Conservation (phyloP, 92 coral and sea anemone species). For the Pocillopora grandis region DNA sequence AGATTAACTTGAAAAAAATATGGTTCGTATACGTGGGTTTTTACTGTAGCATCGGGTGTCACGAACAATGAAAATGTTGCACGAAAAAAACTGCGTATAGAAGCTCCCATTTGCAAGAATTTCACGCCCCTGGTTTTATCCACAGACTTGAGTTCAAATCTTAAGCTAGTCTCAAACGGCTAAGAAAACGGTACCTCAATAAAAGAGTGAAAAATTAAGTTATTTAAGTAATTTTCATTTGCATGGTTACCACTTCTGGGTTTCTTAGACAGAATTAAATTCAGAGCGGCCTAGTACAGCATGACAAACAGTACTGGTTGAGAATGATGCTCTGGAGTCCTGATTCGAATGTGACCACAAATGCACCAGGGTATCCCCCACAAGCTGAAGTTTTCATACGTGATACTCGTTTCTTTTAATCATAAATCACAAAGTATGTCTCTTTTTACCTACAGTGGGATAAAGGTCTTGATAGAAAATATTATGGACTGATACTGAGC, state of each 20-base stretch:
- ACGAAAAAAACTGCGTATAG: no score
- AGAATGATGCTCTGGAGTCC: neutral
- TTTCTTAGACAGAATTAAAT: neutral
- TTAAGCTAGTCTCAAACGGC: neutral
- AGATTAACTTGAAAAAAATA: no score
- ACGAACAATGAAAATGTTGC: no score
- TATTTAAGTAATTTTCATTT: neutral
- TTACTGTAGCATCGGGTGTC: no score
- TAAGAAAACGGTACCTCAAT: neutral
- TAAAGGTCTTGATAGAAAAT: slow-evolving; percentile 13
- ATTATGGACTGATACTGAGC: slow-evolving; percentile 22
- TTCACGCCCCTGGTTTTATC: no score
- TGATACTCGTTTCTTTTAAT: neutral
- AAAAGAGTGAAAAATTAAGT: neutral
- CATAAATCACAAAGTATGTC: neutral
- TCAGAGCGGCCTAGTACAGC: neutral
- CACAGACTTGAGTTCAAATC: no score
- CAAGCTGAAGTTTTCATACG: no score
- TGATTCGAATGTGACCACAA: neutral
- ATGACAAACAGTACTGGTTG: neutral
- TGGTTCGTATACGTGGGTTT: no score
- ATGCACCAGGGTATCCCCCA: no score
- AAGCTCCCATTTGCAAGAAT: no score
- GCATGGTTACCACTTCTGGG: neutral
- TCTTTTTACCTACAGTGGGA: slow-evolving; percentile 13